phyloP scores from a whole-genome alignment of 2,888 invertebrate genomes.

The Mantis religiosa region DNA sequence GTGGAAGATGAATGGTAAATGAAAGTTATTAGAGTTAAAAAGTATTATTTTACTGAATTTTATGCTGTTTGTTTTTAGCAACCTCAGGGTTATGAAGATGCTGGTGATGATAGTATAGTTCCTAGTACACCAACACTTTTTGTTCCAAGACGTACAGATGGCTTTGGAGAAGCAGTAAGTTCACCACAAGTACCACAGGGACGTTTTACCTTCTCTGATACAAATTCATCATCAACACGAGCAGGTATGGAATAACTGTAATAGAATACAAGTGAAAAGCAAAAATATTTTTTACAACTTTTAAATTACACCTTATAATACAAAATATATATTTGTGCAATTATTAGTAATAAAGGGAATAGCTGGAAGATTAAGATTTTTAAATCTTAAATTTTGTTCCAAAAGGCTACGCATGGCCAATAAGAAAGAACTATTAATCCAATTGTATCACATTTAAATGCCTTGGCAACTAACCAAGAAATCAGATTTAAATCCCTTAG shows the following conservation, averaged over 20 bases:
- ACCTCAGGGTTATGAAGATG: conserved; percentile 59
- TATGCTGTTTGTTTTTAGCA: conserved; percentile 31
- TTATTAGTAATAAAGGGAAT: too few species aligned
- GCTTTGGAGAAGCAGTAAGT: conserved; percentile 87
- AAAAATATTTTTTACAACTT: background rate
- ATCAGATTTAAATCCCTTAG: too few species aligned
- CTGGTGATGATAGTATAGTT: conserved; percentile 74
- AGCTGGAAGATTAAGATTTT: too few species aligned
- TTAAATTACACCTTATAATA: background rate
- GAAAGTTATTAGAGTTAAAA: too few species aligned
- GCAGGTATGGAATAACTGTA: background rate
- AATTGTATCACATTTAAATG: too few species aligned
- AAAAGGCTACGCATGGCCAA: too few species aligned
- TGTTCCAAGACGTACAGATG: conserved; percentile 76
- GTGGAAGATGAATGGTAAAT: too few species aligned
- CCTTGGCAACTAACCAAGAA: too few species aligned
- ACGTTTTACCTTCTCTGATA: conserved; percentile 61
- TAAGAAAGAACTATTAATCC: too few species aligned
- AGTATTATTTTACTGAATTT: background rate
- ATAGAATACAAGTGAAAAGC: background rate
- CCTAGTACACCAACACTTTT: conserved; percentile 86
- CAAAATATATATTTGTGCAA: too few species aligned
- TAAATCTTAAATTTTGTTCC: too few species aligned
- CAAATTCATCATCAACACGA: conserved; percentile 33
- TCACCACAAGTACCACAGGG: conserved; percentile 72